Evolutionary conservation across 2,113 vertebrate genomes (phyloP).

Genomic region (Scophthalmus maximus): DNA sequence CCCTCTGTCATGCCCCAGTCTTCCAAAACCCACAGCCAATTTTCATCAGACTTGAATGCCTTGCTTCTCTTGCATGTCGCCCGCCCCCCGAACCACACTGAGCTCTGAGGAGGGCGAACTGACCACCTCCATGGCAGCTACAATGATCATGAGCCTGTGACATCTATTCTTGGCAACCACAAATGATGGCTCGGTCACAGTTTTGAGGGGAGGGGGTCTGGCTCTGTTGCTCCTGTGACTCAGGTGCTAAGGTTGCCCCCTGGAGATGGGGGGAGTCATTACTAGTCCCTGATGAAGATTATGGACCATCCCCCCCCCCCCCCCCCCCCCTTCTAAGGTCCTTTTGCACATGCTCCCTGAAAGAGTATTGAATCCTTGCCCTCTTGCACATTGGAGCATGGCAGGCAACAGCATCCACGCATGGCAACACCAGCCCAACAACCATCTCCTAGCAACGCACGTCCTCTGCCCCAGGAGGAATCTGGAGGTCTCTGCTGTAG

Average conservation of each 20-base stretch:
- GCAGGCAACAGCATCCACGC: conserved; percentile 78
- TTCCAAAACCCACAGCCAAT: not conserved
- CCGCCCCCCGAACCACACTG: conserved; percentile 21
- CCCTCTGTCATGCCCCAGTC: not conserved
- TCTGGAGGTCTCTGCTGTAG: conserved; percentile 83
- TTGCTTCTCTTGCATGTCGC: conserved; percentile 18
- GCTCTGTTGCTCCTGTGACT: conserved; percentile 51
- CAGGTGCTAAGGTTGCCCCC: conserved; percentile 76
- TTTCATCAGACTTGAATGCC: too few species aligned
- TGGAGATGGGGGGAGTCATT: conserved; percentile 72
- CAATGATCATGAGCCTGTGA: conserved; percentile 68
- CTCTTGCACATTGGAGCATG: conserved; percentile 71
- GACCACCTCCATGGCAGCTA: conserved; percentile 68
- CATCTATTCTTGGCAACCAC: conserved; percentile 72
- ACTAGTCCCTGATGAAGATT: conserved; percentile 39
- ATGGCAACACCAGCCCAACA: conserved; percentile 79
- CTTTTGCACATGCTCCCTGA: conserved; percentile 51
- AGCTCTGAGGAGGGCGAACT: conserved; percentile 46
- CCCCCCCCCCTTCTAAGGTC: conserved; percentile 26
- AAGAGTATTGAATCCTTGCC: conserved; percentile 60
- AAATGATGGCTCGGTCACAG: conserved; percentile 63
- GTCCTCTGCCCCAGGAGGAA: conserved; percentile 83
- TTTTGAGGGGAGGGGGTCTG: conserved; percentile 22
- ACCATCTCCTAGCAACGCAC: conserved; percentile 84
- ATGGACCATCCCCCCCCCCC: conserved; percentile 9